Evolutionary conservation across 2,888 invertebrate genomes (phyloP).

Genomic region (Cyclophora albipunctata): DNA sequence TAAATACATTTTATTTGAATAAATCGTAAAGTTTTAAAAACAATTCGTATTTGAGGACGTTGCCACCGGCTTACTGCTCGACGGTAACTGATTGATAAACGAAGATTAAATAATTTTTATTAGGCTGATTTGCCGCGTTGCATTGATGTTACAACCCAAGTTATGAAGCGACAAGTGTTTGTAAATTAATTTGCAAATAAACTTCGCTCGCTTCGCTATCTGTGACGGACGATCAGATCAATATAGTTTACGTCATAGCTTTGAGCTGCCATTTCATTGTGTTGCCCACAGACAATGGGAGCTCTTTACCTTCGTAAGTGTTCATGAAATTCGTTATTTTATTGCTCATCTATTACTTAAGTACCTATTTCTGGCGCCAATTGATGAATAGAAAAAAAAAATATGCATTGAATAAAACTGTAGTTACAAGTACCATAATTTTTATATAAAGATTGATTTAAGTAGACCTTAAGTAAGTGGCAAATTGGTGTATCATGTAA

Average conservation of each 20-base stretch:
- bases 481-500: no score
- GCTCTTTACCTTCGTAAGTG: no score
- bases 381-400: no score
- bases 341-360: no score
- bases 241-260: slow-evolving; percentile 45
- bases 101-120: background rate
- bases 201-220: slow-evolving; percentile 1
- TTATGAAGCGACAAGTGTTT: slow-evolving; percentile 38
- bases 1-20: slow-evolving; percentile 21
- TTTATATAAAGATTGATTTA: no score
- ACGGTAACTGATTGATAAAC: background rate
- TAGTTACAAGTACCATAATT: no score
- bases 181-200: slow-evolving; percentile 37
- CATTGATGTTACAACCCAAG: slow-evolving; percentile 17
- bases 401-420: no score
- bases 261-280: slow-evolving; percentile 25
- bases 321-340: no score
- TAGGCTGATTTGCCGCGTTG: slow-evolving; percentile 9
- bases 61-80: background rate
- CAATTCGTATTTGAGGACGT: background rate
- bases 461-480: no score
- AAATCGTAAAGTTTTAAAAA: background rate
- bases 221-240: slow-evolving; percentile 39
- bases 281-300: background rate
- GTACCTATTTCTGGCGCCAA: no score